These are phyloP conservation scores for Lasioglossum vierecki DNA, from an alignment of 2,888 invertebrate genomes.

Conservation along the genomic window DNA sequence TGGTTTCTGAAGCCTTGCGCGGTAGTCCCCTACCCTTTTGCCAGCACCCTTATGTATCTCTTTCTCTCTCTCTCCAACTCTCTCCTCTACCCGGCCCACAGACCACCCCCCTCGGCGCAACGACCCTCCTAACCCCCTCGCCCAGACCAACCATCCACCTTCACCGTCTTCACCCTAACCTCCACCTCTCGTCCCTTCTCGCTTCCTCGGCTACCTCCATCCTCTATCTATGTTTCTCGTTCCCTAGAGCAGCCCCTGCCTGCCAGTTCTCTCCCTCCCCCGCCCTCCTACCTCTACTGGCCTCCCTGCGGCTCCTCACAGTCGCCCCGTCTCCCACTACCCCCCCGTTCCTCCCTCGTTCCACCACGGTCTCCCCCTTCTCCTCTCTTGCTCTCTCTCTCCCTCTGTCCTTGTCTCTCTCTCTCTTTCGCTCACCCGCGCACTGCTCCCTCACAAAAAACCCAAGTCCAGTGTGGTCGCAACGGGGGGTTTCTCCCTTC, in stretches of 20 bases:
- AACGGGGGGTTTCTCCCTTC: constrained; percentile 79
- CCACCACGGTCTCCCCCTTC: background rate
- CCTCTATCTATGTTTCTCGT: constrained; percentile 72
- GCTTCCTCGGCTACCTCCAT: constrained; percentile 48
- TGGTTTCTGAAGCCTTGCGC: constrained; percentile 80
- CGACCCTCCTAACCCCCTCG: constrained; percentile 52
- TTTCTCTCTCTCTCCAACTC: constrained; percentile 68
- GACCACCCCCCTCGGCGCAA: constrained; percentile 52
- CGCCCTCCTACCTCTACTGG: constrained; percentile 30
- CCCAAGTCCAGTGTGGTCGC: constrained; percentile 82
- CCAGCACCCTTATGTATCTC: constrained; percentile 81
- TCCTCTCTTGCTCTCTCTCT: background rate
- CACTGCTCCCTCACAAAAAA: constrained; percentile 75
- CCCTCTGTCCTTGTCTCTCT: background rate
- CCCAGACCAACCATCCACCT: constrained; percentile 53
- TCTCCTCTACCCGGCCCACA: constrained; percentile 64
- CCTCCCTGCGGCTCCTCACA: constrained; percentile 28
- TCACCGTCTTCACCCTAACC: constrained; percentile 66
- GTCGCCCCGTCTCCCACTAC: constrained; percentile 26
- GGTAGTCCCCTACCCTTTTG: constrained; percentile 79
- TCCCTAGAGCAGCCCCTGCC: constrained; percentile 74
- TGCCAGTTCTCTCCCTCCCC: constrained; percentile 62
- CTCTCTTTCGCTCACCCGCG: constrained; percentile 53
- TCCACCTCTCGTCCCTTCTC: constrained; percentile 49
- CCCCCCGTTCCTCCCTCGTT: background rate